Evolutionary conservation across 2,888 invertebrate genomes (phyloP), one percentile per base, ranked within the genome.

Genomic region (Campopleginae sp.): DNA sequence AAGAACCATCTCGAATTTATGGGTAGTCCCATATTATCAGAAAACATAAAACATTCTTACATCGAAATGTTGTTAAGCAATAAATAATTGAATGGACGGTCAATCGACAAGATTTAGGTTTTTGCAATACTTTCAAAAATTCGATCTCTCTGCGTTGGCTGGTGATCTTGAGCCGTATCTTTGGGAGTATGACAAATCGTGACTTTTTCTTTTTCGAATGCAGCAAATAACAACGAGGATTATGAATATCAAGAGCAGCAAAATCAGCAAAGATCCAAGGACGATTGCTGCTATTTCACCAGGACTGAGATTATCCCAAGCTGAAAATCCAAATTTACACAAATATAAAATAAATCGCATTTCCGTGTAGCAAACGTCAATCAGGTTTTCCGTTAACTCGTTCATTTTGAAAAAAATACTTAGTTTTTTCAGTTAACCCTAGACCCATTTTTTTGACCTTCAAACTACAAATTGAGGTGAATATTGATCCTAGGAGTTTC

Each of bases 281-380:
- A 95, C 95, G 82, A 97, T 96, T 0, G 97, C 97, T 0, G 96
- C 96, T 84, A 97, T 96, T 2, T 96, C 89, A 91, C 95, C 87
- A 89, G 94, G 42, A 91, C 94, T 87, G 92, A 94, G 89, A 94
- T 95, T 93, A 78, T 91, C 86, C 93, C 93, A 89, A 88, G 94
- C 95, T 95, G 77, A 2, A 63, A 46, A n/a, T 17, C 2, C 84
- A 77, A 2, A 17, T 46, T 2, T 17, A 46, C 17, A 4, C 19
- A 51, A 51, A 19, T 51, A 19, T 6, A 19, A 54, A 80, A 80
- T 72, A 70, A 94, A 89, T 0, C 31, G 48, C n/a, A n/a, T 31
- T 44, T 70, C 51, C 6, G 6, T 48, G 33, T 6, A 2, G 33
- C 33, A 33, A 5, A 33, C 33, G 4, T 33, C 6, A 33, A 33